phyloP scores from a whole-genome alignment of 35 echinoderm and acorn worm species.

The Ptychodera flava region DNA sequence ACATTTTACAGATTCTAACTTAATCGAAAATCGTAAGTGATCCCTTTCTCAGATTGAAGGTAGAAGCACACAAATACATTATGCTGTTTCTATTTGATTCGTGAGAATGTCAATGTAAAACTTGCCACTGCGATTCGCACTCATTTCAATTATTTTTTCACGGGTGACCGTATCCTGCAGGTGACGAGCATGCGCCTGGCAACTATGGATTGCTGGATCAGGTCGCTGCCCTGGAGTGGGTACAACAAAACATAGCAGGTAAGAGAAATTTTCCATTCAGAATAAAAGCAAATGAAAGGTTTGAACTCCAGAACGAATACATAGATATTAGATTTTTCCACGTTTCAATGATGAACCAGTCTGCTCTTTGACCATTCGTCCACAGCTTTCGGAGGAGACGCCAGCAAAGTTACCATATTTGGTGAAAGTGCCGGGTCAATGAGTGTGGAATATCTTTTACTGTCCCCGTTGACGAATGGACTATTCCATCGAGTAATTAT shows the following conservation, averaged over 20 bases:
- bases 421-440: slow-evolving; percentile 25
- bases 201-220: slow-evolving; percentile 67
- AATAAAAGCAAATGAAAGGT: neutral
- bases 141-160: too few relatives aligned
- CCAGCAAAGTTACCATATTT: slow-evolving; percentile 13
- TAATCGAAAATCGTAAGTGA: too few relatives aligned
- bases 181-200: slow-evolving; percentile 36
- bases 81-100: too few relatives aligned
- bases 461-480: slow-evolving; percentile 16
- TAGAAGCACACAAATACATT: too few relatives aligned
- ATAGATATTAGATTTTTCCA: too few relatives aligned
- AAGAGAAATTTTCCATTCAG: neutral
- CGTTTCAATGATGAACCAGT: too few relatives aligned
- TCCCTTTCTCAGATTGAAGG: too few relatives aligned
- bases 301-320: too few relatives aligned
- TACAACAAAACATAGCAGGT: slow-evolving; percentile 52
- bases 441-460: slow-evolving; percentile 21
- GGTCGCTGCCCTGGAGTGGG: slow-evolving; percentile 49
- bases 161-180: too few relatives aligned
- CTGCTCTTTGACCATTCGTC: neutral
- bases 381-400: slow-evolving; percentile 32
- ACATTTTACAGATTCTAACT: too few relatives aligned
- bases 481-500: slow-evolving; percentile 25
- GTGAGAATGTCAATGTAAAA: too few relatives aligned
- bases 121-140: too few relatives aligned